phyloP scores from a whole-genome alignment of 2,888 invertebrate species.

The Poecilus cupreus region DNA sequence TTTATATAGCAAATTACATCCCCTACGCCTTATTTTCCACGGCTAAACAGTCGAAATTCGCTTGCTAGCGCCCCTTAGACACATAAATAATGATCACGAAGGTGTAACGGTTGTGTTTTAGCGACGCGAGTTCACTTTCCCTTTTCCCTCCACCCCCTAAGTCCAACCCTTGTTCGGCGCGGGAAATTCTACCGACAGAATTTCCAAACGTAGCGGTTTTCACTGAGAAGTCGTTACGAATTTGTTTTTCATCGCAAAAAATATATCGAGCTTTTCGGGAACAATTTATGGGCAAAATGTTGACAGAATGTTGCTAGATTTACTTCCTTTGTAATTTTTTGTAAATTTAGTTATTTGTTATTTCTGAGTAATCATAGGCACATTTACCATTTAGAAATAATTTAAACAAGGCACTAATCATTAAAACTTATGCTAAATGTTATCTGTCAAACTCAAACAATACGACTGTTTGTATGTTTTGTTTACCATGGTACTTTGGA shows the following conservation, averaged over 20 bases:
- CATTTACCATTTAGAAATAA: too few relatives aligned
- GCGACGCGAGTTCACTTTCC: constrained; percentile 2
- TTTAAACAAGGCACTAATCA: too few relatives aligned
- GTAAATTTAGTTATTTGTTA: not conserved
- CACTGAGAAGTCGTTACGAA: not conserved
- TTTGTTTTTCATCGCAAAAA: constrained; percentile 16
- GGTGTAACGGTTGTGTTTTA: constrained; percentile 39
- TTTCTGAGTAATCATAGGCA: too few relatives aligned
- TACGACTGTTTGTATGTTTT: too few relatives aligned
- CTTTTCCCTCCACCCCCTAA: not conserved
- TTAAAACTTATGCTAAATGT: too few relatives aligned
- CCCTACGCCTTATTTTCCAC: not conserved
- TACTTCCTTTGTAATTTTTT: constrained; percentile 6
- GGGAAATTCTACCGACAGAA: not conserved
- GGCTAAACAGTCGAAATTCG: not conserved
- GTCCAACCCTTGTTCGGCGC: not conserved
- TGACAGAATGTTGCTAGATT: constrained; percentile 15
- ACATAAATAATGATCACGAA: constrained; percentile 43
- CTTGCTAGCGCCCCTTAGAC: not conserved
- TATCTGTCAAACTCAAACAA: too few relatives aligned
- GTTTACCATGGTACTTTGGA: too few relatives aligned
- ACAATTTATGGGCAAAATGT: constrained; percentile 24
- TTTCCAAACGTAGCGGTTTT: constrained; percentile 34
- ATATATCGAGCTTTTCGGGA: not conserved
- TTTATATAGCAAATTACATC: constrained; percentile 35